Conservation (phyloP, 1,140 invertebrate genomes). For the Nephila pilipes region DNA sequence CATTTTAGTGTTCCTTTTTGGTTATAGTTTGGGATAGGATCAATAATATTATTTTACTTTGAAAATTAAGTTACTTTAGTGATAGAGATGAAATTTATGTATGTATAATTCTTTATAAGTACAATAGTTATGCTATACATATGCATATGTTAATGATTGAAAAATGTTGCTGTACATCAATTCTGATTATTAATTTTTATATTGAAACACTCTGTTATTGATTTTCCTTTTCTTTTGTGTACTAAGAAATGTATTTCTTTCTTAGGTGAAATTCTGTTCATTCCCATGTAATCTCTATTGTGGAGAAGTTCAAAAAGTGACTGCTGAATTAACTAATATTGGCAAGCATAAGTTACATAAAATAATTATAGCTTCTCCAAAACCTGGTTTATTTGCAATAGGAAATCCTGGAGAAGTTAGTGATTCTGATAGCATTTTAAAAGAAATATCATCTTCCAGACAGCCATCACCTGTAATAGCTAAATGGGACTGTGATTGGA, state of each 20-base stretch:
- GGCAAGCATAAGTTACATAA: slow-evolving; percentile 86
- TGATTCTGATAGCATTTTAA: slow-evolving; percentile 78
- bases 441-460: slow-evolving; percentile 58
- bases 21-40: no score
- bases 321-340: slow-evolving; percentile 87
- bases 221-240: no score
- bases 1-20: no score
- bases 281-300: slow-evolving; percentile 87
- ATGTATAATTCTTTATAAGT: no score
- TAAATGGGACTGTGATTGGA: slow-evolving; percentile 68
- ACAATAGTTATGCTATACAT: no score
- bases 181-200: no score
- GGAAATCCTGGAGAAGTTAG: slow-evolving; percentile 79
- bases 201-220: no score
- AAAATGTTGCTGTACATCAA: no score
- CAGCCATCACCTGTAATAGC: slow-evolving; percentile 60
- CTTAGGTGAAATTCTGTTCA: slow-evolving; percentile 86
- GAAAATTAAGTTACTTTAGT: no score
- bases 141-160: no score
- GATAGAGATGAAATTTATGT: no score
- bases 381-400: slow-evolving; percentile 86
- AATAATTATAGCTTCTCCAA: slow-evolving; percentile 86
- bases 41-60: no score
- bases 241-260: slow-evolving; percentile 37
- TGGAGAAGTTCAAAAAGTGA: slow-evolving; percentile 87